Conservation (phyloP, 1,140 invertebrate species). For the Popillia japonica region DNA sequence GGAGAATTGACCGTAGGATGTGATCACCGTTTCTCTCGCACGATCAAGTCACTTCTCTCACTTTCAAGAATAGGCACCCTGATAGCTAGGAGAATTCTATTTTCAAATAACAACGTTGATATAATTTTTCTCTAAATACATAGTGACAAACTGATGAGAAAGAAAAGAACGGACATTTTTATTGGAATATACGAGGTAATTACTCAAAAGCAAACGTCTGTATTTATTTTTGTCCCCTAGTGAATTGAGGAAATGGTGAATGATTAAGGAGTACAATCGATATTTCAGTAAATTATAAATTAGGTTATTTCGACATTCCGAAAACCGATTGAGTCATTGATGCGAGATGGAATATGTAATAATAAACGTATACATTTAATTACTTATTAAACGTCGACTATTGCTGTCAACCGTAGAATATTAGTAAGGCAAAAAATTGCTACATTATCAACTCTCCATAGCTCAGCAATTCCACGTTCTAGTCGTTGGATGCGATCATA, state of each 20-base stretch:
- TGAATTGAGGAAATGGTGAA: background rate
- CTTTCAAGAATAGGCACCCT: too few species aligned
- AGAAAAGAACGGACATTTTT: too few species aligned
- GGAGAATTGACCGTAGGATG: too few species aligned
- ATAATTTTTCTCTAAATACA: too few species aligned
- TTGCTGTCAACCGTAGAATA: background rate
- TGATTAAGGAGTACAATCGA: background rate
- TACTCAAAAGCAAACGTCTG: too few species aligned
- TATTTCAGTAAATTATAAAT: background rate
- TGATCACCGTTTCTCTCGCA: too few species aligned
- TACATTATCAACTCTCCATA: background rate
- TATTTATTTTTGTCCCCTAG: too few species aligned
- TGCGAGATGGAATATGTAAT: background rate
- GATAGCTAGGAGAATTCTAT: too few species aligned
- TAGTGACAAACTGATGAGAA: too few species aligned
- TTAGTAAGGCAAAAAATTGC: background rate
- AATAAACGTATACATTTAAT: constrained; percentile 11
- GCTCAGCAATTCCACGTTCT: background rate
- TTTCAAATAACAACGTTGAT: too few species aligned
- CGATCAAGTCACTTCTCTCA: too few species aligned
- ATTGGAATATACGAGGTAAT: too few species aligned
- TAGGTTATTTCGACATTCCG: background rate
- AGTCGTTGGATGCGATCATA: background rate
- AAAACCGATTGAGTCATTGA: constrained; percentile 9
- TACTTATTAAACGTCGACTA: background rate